Evolutionary conservation across 2,797 vertebrate species (phyloP), one percentile per base, ranked within the genome.

Genomic region (Clarias laeviceps): DNA sequence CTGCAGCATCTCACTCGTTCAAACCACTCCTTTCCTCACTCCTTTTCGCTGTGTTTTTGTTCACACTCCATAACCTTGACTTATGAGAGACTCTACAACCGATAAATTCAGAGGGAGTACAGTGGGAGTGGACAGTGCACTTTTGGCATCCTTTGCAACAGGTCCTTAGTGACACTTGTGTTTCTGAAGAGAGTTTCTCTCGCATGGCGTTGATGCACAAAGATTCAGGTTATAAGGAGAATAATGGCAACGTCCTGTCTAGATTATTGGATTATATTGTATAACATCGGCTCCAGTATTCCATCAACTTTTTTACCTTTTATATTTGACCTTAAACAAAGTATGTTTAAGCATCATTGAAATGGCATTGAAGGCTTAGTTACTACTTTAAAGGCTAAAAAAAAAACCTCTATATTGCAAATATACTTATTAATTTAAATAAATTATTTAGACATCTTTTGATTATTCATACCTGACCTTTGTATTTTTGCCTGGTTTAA

Each of bases 181-280:
- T 87, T 87, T 88, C 84, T 81, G 82, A 84, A 89, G 85, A 84
- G 82, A 85, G 88, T 29, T 90, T 85, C 87, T 85, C 82, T 84
- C 70, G 86, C 84, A 17, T 56, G 57, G 62, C 54, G 80, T 56
- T 80, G 56, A 86, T 84, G 80, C 78, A 50, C 78, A 56, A 54
- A 84, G 69, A 61, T 85, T 82, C 74, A 82, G 88, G 54, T 57
- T 61, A 78, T 22, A 4, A 61, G 54, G 59, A 37, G 56, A 61
- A 56, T 24, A 34, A 59, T 5, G 4, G 18, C 27, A 22, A 22
- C 34, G 74, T 59, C 27, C 17, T 1, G n/a, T 29, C 73, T 54
- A 54, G 14, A 90, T 88, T 86, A 89, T 85, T 76, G 89, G 84
- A 88, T 90, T 89, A 90, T 89, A 85, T 78, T 84, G 82, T 73